These are phyloP conservation scores for Sciurus niger DNA, from an alignment of 2,113 vertebrate species.

Conservation along the genomic window DNA sequence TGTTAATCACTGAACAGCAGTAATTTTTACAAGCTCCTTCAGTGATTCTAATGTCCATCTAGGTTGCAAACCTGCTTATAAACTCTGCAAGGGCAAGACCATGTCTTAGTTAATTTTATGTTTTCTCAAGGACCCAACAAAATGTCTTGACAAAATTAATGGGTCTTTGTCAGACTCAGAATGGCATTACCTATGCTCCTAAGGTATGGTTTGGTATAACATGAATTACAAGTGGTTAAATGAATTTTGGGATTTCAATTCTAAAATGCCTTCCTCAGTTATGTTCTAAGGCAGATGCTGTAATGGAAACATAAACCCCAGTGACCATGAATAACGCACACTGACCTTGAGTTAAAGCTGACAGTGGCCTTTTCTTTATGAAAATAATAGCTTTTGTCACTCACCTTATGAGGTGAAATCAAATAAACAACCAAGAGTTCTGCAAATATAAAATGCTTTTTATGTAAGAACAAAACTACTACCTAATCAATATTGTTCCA, in stretches of 20 bases:
- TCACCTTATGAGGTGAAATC: conserved; percentile 64
- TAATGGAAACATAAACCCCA: conserved; percentile 56
- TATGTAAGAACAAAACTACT: conserved; percentile 34
- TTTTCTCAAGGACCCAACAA: background rate
- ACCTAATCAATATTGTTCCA: conserved; percentile 18
- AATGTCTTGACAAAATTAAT: background rate
- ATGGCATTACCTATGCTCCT: background rate
- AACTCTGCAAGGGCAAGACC: background rate
- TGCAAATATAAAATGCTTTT: conserved; percentile 53
- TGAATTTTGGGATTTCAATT: conserved; percentile 53
- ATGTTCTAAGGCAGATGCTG: conserved; percentile 20
- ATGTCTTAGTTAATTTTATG: background rate
- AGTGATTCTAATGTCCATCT: background rate
- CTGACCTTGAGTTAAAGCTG: conserved; percentile 71
- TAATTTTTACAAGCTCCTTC: background rate
- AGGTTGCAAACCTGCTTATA: background rate
- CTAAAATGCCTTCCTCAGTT: conserved; percentile 35
- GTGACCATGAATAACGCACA: conserved; percentile 45
- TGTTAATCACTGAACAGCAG: background rate
- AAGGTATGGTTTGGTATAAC: background rate
- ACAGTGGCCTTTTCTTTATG: conserved; percentile 66
- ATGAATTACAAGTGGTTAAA: conserved; percentile 45
- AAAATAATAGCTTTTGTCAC: conserved; percentile 76
- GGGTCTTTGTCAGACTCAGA: background rate
- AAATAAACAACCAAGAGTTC: conserved; percentile 62